These are phyloP conservation scores for Diplodus puntazzo DNA, from an alignment of 2,797 vertebrate species.

Conservation along the genomic window DNA sequence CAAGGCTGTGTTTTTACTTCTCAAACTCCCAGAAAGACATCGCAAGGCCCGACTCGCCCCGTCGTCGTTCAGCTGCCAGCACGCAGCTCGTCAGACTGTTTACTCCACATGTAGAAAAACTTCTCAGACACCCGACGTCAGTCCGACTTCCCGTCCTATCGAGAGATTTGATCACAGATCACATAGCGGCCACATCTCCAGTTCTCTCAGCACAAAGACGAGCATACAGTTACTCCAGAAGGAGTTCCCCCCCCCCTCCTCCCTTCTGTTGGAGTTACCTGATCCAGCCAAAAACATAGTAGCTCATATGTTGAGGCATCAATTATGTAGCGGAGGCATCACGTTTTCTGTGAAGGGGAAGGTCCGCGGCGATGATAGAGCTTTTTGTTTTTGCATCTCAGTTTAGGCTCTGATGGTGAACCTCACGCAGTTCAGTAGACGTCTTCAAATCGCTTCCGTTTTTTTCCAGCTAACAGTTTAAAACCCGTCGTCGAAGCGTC, in stretches of 20 bases:
- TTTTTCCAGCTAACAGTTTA: no score
- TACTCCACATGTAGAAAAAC: not conserved
- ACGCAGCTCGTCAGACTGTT: not conserved
- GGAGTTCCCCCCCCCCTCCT: slow-evolving; percentile 27
- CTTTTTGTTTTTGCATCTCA: not conserved
- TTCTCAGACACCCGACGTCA: not conserved
- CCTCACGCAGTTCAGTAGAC: not conserved
- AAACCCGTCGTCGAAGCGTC: no score
- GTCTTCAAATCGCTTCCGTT: no score
- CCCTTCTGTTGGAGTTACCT: slow-evolving; percentile 34
- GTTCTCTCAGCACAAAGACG: slow-evolving; percentile 49
- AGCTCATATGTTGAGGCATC: slow-evolving; percentile 55
- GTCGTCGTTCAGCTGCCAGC: slow-evolving; percentile 4
- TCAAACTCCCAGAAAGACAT: slow-evolving; percentile 24
- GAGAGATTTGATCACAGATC: slow-evolving; percentile 54
- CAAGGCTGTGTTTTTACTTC: slow-evolving; percentile 24
- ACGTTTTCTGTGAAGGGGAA: slow-evolving; percentile 27
- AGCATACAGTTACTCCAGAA: slow-evolving; percentile 52
- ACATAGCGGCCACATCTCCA: slow-evolving; percentile 47
- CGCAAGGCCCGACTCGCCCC: not conserved
- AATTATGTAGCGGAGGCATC: slow-evolving; percentile 56
- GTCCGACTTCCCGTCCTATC: slow-evolving; percentile 21
- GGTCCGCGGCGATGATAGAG: not conserved
- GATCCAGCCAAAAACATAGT: slow-evolving; percentile 51
- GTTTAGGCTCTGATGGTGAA: not conserved